Evolutionary conservation across 1,140 invertebrate species (phyloP).

Genomic region (Leptopilina boulardi): DNA sequence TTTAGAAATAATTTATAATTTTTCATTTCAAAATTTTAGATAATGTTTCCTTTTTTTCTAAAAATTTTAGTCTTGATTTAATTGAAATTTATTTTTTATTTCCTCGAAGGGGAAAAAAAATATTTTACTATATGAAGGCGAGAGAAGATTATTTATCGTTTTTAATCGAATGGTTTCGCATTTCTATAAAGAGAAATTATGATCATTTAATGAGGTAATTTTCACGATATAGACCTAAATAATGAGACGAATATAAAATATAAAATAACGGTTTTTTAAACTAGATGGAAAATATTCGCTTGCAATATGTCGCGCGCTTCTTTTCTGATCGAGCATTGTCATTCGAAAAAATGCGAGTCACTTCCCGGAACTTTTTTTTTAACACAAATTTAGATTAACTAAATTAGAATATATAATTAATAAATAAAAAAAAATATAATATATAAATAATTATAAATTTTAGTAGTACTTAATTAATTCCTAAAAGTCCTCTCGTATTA

Average conservation of each 20-base stretch:
- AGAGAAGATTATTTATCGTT: neutral
- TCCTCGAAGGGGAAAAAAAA: neutral
- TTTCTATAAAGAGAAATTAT: constrained; percentile 50
- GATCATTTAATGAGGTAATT: constrained; percentile 53
- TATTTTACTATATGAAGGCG: neutral
- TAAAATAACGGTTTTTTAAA: constrained; percentile 69
- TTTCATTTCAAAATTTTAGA: too few species aligned
- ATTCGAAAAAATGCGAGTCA: constrained; percentile 48
- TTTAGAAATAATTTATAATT: too few species aligned
- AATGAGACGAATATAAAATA: constrained; percentile 54
- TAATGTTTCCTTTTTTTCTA: too few species aligned
- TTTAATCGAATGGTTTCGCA: constrained; percentile 1
- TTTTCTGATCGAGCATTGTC: constrained; percentile 64
- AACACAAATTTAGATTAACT: neutral
- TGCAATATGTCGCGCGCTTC: constrained; percentile 72
- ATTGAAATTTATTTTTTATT: neutral
- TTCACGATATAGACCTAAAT: constrained; percentile 59
- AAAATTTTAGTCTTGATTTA: neutral
- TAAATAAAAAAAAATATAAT: too few species aligned
- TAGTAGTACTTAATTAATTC: too few species aligned
- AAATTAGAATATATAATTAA: neutral
- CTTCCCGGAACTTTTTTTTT: constrained; percentile 41
- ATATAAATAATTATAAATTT: too few species aligned
- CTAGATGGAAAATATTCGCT: constrained; percentile 72
- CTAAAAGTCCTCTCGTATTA: too few species aligned